Evolutionary conservation across 2,113 vertebrate species (phyloP), one percentile per base, ranked within the genome.

Genomic region (Caranx ignobilis): DNA sequence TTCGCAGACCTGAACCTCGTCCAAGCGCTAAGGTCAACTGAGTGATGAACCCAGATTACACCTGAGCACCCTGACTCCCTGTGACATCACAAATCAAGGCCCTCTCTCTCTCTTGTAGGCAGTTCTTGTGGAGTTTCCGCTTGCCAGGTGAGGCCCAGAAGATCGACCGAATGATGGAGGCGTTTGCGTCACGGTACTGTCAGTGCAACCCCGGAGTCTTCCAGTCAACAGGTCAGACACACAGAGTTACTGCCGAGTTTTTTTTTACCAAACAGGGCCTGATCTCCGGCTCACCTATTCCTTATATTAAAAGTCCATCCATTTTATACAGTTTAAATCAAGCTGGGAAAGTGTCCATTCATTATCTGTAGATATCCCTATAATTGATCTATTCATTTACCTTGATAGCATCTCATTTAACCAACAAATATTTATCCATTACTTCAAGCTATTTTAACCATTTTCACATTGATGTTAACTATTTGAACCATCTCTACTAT

Each of bases 81-180:
- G 18, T 41, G 47, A 13, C 26, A 35, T 65, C 15, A 12, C 13
- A 59, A 11, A 60, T 45, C 0, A 59, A 63, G 12, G 0, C 50
- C 26, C 11, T 39, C 19, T 18, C 21, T 64, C 3, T n/a, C 43
- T 76, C 11, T 50, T 81, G 5, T 65, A 99, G 98, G 90, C 98
- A 99, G 90, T 99, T 99, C 93, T 93, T 99, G 52, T 99, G 98
- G 98, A 99, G 98, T 92, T 99, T 99, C 89, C 93, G 97, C 66
- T 95, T 99, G 76, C 98, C 98, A 0, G 97, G 98, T 56, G 98
- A 99, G 91, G 98, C 98, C 13, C 97, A 99, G 92, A 99, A 99
- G 92, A 99, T 99, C 11, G 98, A 99, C 82, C 95, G 98, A 19
- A 99, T 99, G 98, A 99, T 99, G 98, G 98, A 99, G 94, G 95